These are phyloP conservation scores for Hetaerina americana DNA, from an alignment of 1,140 invertebrate genomes.

Conservation along the genomic window DNA sequence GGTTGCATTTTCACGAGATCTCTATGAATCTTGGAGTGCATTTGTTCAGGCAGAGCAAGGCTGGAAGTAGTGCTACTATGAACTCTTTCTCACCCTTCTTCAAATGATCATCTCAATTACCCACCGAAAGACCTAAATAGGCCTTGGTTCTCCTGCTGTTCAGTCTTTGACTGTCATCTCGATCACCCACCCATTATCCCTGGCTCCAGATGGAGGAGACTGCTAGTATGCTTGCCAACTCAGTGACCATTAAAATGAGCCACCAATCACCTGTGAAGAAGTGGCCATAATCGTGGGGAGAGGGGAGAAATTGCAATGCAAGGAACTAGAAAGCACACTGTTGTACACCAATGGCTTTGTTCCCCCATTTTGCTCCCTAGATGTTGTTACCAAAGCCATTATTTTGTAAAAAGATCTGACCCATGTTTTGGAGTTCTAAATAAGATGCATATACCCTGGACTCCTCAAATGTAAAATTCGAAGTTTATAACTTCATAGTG, in stretches of 20 bases:
- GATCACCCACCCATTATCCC: background rate
- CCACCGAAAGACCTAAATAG: background rate
- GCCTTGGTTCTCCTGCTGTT: background rate
- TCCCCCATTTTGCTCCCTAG: background rate
- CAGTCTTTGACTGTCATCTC: background rate
- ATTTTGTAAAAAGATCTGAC: background rate
- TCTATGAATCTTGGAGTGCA: background rate
- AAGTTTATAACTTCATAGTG: background rate
- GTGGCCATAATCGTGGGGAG: background rate
- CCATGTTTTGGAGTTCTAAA: background rate
- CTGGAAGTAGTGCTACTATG: background rate
- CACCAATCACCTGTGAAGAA: background rate
- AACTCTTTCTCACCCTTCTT: background rate
- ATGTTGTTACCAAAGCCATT: background rate
- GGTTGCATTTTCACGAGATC: background rate
- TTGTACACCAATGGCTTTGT: background rate
- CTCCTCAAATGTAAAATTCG: background rate
- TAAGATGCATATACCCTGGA: background rate
- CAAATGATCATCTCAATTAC: background rate
- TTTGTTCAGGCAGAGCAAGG: background rate
- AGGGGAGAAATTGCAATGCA: background rate
- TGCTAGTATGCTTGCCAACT: background rate
- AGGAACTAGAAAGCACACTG: background rate
- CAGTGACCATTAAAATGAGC: background rate
- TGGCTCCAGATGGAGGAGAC: background rate